Evolutionary conservation across 30 jellyfish, hydroid and myxozoan genomes (phyloP), one percentile per base, ranked within the genome.

Genomic region (Thelohanellus kitauei): DNA sequence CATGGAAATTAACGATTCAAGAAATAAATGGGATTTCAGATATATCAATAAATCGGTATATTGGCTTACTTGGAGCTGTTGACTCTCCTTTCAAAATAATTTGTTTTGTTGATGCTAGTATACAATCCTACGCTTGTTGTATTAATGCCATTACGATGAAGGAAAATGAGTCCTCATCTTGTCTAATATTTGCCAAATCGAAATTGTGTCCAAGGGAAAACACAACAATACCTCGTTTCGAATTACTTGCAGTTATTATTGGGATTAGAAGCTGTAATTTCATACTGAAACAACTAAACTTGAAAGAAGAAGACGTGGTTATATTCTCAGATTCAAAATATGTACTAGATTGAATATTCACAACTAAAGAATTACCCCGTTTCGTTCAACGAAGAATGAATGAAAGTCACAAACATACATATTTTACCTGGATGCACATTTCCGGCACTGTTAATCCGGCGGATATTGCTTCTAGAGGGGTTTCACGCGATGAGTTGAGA

Each of bases 61-160:
- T 46, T 15, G 34, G 32, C 44, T 44, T 25, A 19, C 44, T 32
- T 25, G 31, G 42, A 42, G 44, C 25, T 24, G 44, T 15, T 25
- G 16, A 42, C 27, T 11, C 44, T 8, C 27, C 27, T 27, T 24
- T 1, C 31, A 24, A 42, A 22, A 27, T 44, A 6, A 42, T 24
- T 44, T 21, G 27, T 44, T 43, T 44, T 25, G 55, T 42, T 44
- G 55, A 44, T 44, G 50, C 55, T 24, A 44, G 50, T 44, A 44
- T 24, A 27, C 44, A 19, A 24, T 42, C 55, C 15, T 44, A 21
- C 55, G 27, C 44, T 27, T 20, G 44, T 21, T 42, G 44, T 25
- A 44, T 44, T 24, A 24, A 44, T 27, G 13, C 13, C 17, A 44
- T 21, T 24, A 24, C 44, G 55, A 42, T 24, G 30, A 20, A 44